Conservation (phyloP, 2,888 invertebrate genomes). For the Archips xylosteana region DNA sequence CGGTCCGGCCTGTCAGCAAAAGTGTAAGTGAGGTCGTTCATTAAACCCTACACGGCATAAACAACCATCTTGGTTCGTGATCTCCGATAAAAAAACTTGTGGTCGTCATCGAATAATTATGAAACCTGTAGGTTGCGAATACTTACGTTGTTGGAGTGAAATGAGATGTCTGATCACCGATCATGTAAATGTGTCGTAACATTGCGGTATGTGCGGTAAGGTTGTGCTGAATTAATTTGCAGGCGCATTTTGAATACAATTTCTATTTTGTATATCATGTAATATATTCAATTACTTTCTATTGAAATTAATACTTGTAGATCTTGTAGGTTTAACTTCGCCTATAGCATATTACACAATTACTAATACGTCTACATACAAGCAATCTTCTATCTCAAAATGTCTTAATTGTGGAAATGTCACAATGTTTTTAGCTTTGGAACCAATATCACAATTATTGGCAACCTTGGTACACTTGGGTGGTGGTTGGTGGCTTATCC, state of each 20-base stretch:
- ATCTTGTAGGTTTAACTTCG: background rate
- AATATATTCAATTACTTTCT: slow-evolving; percentile 2
- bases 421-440: too few species aligned
- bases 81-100: slow-evolving; percentile 28
- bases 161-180: slow-evolving; percentile 34
- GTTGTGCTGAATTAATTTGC: slow-evolving; percentile 29
- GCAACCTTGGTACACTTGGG: too few species aligned
- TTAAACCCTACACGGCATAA: slow-evolving; percentile 62
- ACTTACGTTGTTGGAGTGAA: slow-evolving; percentile 39
- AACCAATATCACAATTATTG: too few species aligned
- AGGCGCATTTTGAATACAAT: slow-evolving; percentile 12
- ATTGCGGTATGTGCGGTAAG: slow-evolving; percentile 33
- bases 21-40: slow-evolving; percentile 75
- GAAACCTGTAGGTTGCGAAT: slow-evolving; percentile 39
- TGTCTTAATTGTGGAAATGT: too few species aligned
- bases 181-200: slow-evolving; percentile 37
- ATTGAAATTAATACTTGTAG: background rate
- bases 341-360: too few species aligned
- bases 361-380: too few species aligned
- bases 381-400: too few species aligned
- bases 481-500: too few species aligned
- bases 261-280: slow-evolving; percentile 15
- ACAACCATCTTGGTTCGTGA: slow-evolving; percentile 49
- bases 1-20: slow-evolving; percentile 68
- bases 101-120: slow-evolving; percentile 38